Base-by-base conservation (phyloP, 2,888 invertebrate genomes). In the Eupeodes luniger region DNA sequence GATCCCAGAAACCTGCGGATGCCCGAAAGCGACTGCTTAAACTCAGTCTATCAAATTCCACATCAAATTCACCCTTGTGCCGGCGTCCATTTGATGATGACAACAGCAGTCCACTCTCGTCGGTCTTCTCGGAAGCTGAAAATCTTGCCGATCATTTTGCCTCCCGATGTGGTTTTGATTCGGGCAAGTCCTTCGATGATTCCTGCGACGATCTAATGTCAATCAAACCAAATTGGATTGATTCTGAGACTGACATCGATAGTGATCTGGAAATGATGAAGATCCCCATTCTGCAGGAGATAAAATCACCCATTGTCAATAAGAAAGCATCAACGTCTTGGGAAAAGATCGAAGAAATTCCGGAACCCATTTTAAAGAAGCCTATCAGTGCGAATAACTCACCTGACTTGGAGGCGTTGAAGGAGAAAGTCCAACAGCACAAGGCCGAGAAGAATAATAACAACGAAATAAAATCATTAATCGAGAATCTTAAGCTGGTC, bases 221-320 rank as follows among this genome's bases (percentile, higher is more conserved):
- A 0, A 82, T 75, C 6, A 87, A 84, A 36, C 90, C 90, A 0
- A 90, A 90, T 59, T 89, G 90, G 81, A 55, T 90, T 6, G 90
- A 91, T 67, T 90, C 91, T 0, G 91, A 91, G 61, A 90, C 91
- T 36, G 91, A 91, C 36, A 90, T 90, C 49, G 91, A 91, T 44
- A 91, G 90, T 5, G 91, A 92, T 70, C 84, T 92, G 40, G 91
- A 91, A 89, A 90, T 91, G 90, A 66, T 92, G 44, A 90, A 86
- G 62, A 91, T 92, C 49, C 91, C 91, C 1, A 91, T 91, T 72
- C 75, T 91, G 11, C 89, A 90, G 36, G 79, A 91, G 36, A 84
- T 91, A 5, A 64, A 81, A 0, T 91, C 91, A 0, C 89, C 90
- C 0, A 69, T 74, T 5, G 69, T 85, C 0, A 51, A 81, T 5